Evolutionary conservation across 2,888 invertebrate species (phyloP).

Genomic region (Caenorhabditis sp.): DNA sequence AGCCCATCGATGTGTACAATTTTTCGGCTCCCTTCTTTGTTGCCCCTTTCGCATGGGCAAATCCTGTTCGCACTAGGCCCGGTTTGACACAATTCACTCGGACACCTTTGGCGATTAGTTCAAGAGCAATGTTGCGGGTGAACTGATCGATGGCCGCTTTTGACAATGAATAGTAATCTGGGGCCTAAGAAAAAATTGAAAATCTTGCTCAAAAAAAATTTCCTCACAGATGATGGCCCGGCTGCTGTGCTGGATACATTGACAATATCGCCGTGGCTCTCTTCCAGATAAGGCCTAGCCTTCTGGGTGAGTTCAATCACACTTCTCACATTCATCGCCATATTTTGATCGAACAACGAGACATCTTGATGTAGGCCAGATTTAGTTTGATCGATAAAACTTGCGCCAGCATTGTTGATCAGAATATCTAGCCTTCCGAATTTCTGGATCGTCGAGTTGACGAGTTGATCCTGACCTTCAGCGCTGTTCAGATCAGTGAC

Average conservation of each 20-base stretch:
- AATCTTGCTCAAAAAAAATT: not conserved
- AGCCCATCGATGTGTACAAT: not conserved
- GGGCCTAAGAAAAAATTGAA: too few relatives aligned
- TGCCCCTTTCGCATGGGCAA: conserved; percentile 18
- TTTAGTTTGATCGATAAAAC: conserved; percentile 6
- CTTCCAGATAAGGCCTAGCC: conserved; percentile 11
- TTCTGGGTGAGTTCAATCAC: conserved; percentile 30
- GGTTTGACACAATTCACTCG: conserved; percentile 26
- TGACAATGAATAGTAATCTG: conserved; percentile 24
- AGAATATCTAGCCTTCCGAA: conserved; percentile 28
- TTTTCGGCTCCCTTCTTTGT: not conserved
- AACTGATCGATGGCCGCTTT: conserved; percentile 28
- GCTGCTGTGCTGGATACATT: conserved; percentile 29
- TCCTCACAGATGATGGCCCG: conserved; percentile 4
- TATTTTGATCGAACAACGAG: conserved; percentile 6
- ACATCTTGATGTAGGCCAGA: conserved; percentile 13
- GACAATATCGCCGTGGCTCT: conserved; percentile 24
- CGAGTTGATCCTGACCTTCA: conserved; percentile 10
- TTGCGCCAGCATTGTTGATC: conserved; percentile 26
- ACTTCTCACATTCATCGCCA: conserved; percentile 9
- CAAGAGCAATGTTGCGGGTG: conserved; percentile 18
- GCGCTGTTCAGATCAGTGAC: not conserved
- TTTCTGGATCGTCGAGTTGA: conserved; percentile 10
- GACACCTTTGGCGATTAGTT: conserved; percentile 20
- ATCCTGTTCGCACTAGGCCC: conserved; percentile 17